Evolutionary conservation across 2,113 vertebrate species (phyloP).

Genomic region (Pagrus major): DNA sequence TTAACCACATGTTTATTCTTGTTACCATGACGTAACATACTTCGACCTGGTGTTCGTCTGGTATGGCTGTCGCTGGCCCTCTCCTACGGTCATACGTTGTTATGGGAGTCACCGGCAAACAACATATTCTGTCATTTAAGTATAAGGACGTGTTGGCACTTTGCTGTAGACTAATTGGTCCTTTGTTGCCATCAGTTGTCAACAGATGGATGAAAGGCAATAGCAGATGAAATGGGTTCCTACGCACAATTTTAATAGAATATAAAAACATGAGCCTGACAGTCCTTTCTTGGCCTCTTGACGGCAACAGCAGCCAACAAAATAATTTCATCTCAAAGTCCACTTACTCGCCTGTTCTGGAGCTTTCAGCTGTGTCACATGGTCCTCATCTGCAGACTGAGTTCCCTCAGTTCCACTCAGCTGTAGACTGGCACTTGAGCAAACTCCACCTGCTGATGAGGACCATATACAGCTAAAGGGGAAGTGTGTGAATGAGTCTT

Average conservation of each 20-base stretch:
- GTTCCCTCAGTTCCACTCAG: background rate
- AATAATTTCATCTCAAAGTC: background rate
- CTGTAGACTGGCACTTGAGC: background rate
- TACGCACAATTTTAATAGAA: background rate
- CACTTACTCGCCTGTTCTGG: background rate
- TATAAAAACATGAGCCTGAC: background rate
- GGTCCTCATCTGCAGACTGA: background rate
- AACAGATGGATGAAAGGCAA: background rate
- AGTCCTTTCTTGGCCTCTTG: background rate
- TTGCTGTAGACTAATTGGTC: background rate
- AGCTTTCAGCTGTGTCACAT: background rate
- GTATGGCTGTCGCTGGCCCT: too few species aligned
- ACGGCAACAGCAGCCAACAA: background rate
- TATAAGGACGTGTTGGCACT: too few species aligned
- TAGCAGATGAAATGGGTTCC: background rate
- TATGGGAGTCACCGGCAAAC: too few species aligned
- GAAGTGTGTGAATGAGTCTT: background rate
- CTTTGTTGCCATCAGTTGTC: slow-evolving; percentile 6
- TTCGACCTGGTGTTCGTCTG: too few species aligned
- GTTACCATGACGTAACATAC: too few species aligned
- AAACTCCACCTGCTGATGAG: background rate
- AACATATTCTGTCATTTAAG: too few species aligned
- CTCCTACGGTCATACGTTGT: too few species aligned
- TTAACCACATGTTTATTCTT: too few species aligned
- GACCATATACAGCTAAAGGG: too few species aligned